phyloP scores from a whole-genome alignment of 2,113 vertebrate genomes.

The Salvator merianae region DNA sequence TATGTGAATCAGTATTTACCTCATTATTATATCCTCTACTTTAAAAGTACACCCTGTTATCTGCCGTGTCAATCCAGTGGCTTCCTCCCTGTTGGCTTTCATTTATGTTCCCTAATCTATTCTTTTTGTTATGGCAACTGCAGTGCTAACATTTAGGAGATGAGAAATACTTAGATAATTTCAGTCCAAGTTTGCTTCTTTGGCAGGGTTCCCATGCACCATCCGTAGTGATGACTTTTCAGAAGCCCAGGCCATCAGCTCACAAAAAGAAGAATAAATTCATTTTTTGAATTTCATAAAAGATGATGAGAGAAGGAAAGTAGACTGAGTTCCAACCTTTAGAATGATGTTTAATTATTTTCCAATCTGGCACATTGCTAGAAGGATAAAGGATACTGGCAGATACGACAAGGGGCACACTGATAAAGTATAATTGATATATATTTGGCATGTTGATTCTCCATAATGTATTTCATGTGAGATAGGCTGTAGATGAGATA shows the following conservation, averaged over 20 bases:
- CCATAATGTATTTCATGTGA: slow-evolving; percentile 64
- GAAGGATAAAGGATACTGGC: slow-evolving; percentile 66
- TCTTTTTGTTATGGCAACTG: slow-evolving; percentile 23
- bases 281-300: slow-evolving; percentile 25
- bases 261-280: slow-evolving; percentile 42
- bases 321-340: slow-evolving; percentile 64
- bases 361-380: slow-evolving; percentile 75
- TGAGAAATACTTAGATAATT: background rate
- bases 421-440: slow-evolving; percentile 72
- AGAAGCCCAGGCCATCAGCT: background rate
- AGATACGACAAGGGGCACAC: slow-evolving; percentile 64
- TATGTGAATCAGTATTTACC: background rate
- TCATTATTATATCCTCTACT: fast-evolving
- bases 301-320: slow-evolving; percentile 13
- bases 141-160: background rate
- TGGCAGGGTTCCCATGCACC: slow-evolving; percentile 31
- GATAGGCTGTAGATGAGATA: slow-evolving; percentile 50
- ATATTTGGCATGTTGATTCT: slow-evolving; percentile 64
- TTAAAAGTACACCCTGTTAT: background rate
- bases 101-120: fast-evolving
- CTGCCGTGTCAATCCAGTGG: background rate
- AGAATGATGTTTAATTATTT: slow-evolving; percentile 78
- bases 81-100: background rate
- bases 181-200: background rate
- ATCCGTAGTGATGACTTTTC: background rate